These are phyloP conservation scores for Eurytoma adleriae DNA, from an alignment of 2,888 invertebrate genomes.

Conservation along the genomic window DNA sequence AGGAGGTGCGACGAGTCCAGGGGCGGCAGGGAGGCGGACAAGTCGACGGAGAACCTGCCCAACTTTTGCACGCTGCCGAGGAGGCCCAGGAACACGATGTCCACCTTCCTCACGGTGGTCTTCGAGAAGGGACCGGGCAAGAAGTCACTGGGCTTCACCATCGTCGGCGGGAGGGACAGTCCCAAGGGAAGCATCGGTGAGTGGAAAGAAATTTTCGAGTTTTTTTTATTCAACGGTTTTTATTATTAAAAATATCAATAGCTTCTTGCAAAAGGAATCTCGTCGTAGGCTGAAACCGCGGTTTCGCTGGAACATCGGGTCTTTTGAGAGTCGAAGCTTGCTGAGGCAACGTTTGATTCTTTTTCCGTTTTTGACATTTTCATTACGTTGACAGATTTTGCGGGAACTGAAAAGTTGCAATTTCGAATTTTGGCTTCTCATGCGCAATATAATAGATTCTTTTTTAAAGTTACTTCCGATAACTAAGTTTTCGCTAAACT, in stretches of 20 bases:
- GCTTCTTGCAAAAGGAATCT: conserved; percentile 1
- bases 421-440: no score
- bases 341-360: no score
- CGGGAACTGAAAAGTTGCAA: no score
- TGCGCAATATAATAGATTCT: no score
- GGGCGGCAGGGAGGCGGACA: conserved; percentile 28
- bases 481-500: no score
- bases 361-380: no score
- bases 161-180: conserved; percentile 91
- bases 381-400: no score
- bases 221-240: not conserved
- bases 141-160: conserved; percentile 92
- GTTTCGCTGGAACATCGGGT: no score
- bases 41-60: conserved; percentile 75
- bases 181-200: conserved; percentile 86
- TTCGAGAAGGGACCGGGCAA: conserved; percentile 89
- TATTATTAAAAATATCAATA: conserved; percentile 15
- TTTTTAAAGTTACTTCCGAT: no score
- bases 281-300: no score
- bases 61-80: conserved; percentile 87
- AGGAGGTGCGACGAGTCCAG: conserved; percentile 26
- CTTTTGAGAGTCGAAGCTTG: no score
- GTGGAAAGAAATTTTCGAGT: not conserved
- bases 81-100: conserved; percentile 82
- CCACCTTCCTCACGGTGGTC: conserved; percentile 84